phyloP scores from a whole-genome alignment of 2,888 invertebrate genomes.

The Dryobotodes eremita region DNA sequence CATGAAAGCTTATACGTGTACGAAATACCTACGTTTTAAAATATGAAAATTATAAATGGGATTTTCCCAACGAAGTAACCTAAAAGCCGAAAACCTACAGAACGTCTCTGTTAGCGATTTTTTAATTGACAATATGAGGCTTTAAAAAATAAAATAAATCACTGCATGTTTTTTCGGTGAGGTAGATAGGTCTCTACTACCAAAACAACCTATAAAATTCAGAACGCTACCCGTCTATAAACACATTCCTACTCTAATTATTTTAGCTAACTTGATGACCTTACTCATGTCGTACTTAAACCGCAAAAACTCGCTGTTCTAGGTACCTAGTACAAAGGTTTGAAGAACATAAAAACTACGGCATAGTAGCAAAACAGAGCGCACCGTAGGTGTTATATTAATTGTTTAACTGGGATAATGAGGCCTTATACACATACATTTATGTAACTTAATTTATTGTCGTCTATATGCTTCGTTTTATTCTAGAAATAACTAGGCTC shows the following conservation, averaged over 20 bases:
- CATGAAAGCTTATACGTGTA: neutral
- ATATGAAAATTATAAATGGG: neutral
- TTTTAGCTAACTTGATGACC: constrained; percentile 4
- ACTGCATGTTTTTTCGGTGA: neutral
- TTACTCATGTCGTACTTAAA: neutral
- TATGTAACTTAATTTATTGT: constrained; percentile 3
- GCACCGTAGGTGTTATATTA: neutral
- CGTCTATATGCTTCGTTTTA: neutral
- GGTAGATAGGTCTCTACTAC: neutral
- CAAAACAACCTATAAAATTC: neutral
- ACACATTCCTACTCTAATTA: neutral
- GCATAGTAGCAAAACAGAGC: neutral
- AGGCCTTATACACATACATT: neutral
- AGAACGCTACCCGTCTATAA: neutral
- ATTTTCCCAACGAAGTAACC: too few relatives aligned
- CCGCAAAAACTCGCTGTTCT: constrained; percentile 3
- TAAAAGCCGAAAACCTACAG: too few relatives aligned
- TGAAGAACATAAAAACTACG: neutral
- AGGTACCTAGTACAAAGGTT: neutral
- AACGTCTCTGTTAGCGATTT: neutral
- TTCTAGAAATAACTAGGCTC: constrained; percentile 20
- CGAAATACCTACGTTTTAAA: neutral
- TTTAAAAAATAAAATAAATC: neutral
- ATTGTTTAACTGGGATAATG: neutral
- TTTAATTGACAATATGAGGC: too few relatives aligned